Conservation (phyloP, 2,888 invertebrate species). For the Himalopsyche japonica region DNA sequence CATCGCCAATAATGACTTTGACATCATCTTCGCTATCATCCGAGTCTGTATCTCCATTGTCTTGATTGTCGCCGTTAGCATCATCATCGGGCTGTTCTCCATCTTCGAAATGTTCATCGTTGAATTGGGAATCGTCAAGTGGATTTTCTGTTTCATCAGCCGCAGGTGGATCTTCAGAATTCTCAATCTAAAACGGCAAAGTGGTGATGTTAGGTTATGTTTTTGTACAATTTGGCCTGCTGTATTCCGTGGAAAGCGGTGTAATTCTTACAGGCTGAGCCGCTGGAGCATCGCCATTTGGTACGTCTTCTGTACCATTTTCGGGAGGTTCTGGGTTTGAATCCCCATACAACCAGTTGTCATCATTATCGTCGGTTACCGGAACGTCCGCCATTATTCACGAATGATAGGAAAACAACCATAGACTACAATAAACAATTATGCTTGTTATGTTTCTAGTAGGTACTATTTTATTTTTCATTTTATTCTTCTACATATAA, state of each 20-base stretch:
- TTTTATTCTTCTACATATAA: too few species aligned
- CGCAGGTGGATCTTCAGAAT: constrained; percentile 53
- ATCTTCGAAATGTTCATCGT: constrained; percentile 58
- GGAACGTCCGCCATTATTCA: constrained; percentile 23
- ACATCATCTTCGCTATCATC: constrained; percentile 84
- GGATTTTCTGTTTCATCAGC: constrained; percentile 50
- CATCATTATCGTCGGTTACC: constrained; percentile 67
- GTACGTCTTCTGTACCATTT: constrained; percentile 41
- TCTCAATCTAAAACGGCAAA: constrained; percentile 12
- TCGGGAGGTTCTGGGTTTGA: constrained; percentile 56
- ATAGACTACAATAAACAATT: neutral
- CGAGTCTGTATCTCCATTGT: constrained; percentile 65
- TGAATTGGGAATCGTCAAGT: constrained; percentile 57
- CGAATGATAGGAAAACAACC: neutral
- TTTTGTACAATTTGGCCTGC: neutral
- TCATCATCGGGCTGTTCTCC: constrained; percentile 53
- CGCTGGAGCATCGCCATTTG: constrained; percentile 39
- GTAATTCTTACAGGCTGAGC: constrained; percentile 12
- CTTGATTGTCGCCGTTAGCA: constrained; percentile 55
- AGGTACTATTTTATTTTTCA: too few species aligned
- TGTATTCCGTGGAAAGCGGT: neutral
- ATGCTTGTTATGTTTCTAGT: too few species aligned
- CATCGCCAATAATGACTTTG: constrained; percentile 91
- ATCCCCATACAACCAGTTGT: constrained; percentile 87
- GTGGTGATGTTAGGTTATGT: constrained; percentile 5